These are phyloP conservation scores for Palloptera scutellata DNA, from an alignment of 2,888 invertebrate genomes.

Conservation along the genomic window DNA sequence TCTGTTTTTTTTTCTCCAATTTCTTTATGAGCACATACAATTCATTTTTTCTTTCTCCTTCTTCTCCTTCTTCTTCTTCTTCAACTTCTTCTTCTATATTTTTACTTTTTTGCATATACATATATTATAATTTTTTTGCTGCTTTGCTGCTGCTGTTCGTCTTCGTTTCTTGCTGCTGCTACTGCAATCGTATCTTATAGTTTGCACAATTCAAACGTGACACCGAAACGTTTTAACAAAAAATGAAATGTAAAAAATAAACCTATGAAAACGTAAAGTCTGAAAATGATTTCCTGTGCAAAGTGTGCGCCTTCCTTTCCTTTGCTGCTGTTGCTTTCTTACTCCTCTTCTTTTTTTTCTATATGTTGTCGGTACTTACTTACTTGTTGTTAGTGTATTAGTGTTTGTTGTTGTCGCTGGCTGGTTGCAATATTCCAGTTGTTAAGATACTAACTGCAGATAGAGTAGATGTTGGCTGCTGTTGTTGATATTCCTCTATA, in stretches of 20 bases:
- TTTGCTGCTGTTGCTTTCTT: no score
- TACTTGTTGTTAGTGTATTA: not conserved
- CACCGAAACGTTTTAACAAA: conserved; percentile 29
- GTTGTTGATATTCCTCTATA: no score
- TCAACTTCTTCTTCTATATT: no score
- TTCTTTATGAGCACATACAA: conserved; percentile 13
- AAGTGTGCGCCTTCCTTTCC: not conserved
- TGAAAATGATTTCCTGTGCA: conserved; percentile 27
- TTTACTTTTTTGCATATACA: no score
- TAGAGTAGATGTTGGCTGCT: not conserved
- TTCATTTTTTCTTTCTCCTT: conserved; percentile 24
- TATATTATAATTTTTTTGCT: no score
- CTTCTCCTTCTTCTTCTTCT: no score
- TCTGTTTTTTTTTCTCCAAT: not conserved
- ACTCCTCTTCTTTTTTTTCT: not conserved
- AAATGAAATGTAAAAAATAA: conserved; percentile 15
- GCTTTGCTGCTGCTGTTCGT: no score
- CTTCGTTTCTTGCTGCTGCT: not conserved
- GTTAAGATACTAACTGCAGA: conserved; percentile 1
- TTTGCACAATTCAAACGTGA: conserved; percentile 47
- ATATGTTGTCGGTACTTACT: no score
- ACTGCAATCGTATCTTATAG: conserved; percentile 28
- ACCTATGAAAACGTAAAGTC: conserved; percentile 2
- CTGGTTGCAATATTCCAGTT: not conserved
- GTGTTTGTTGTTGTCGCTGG: conserved; percentile 23